Evolutionary conservation across 2,888 invertebrate species (phyloP).

Genomic region (Boloria euphrosyne): DNA sequence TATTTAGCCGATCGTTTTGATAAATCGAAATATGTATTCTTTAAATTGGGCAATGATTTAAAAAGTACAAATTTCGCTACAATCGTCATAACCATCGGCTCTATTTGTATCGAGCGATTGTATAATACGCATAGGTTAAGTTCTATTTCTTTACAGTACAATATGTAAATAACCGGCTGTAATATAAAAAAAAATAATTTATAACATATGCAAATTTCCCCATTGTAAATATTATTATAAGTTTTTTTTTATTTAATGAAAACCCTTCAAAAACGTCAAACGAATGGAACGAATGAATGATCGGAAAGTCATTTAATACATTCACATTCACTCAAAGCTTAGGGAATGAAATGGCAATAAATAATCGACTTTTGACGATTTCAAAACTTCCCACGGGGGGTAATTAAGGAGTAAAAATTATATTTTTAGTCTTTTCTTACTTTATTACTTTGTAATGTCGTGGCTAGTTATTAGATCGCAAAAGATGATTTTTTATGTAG

Average conservation of each 20-base stretch:
- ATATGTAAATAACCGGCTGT: conserved; percentile 3
- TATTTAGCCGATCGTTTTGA: not conserved
- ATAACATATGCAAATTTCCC: not conserved
- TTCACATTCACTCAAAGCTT: conserved; percentile 4
- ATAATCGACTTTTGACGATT: conserved; percentile 10
- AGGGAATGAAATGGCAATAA: conserved; percentile 6
- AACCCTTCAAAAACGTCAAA: conserved; percentile 11
- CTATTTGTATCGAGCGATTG: not conserved
- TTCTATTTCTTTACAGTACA: not conserved
- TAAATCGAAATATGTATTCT: conserved; percentile 1
- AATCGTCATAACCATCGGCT: conserved; percentile 1
- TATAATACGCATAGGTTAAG: not conserved
- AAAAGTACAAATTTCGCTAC: not conserved
- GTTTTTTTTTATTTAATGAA: not conserved
- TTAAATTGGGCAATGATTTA: not conserved
- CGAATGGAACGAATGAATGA: conserved; percentile 4
- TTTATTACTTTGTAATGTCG: not conserved
- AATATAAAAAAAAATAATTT: not conserved
- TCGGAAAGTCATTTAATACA: not conserved
- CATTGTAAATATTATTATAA: conserved; percentile 9
- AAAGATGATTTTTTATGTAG: not conserved
- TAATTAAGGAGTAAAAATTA: conserved; percentile 9
- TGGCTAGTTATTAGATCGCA: conserved; percentile 10
- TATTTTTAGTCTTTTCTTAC: conserved; percentile 13
- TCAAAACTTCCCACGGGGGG: conserved; percentile 6